These are phyloP conservation scores for Dryadula phaetusa DNA, from an alignment of 2,888 invertebrate genomes.

Conservation along the genomic window DNA sequence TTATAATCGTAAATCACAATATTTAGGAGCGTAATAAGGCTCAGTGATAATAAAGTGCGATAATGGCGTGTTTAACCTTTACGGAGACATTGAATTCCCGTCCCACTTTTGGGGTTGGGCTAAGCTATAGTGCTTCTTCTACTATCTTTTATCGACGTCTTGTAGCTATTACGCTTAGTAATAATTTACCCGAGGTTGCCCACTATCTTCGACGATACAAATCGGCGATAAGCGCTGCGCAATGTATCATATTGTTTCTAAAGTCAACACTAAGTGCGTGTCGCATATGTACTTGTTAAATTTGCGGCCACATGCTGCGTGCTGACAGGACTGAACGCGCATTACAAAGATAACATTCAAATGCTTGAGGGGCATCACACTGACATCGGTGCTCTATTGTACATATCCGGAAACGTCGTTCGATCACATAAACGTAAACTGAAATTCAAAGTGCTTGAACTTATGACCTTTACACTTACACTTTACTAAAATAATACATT, in stretches of 20 bases:
- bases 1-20: conserved; percentile 34
- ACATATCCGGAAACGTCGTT: conserved; percentile 60
- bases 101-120: conserved; percentile 38
- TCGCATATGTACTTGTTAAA: conserved; percentile 73
- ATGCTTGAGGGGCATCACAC: conserved; percentile 52
- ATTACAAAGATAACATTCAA: conserved; percentile 54
- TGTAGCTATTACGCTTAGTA: conserved; percentile 46
- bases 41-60: conserved; percentile 33
- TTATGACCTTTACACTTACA: conserved; percentile 36
- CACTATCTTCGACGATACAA: conserved; percentile 47
- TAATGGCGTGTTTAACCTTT: conserved; percentile 43
- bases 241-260: conserved; percentile 68
- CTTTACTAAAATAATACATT: conserved; percentile 20
- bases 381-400: conserved; percentile 57
- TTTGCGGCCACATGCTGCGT: conserved; percentile 69
- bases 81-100: conserved; percentile 38
- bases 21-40: conserved; percentile 32
- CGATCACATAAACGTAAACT: conserved; percentile 46
- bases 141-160: conserved; percentile 41
- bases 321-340: conserved; percentile 47
- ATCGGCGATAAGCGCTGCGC: conserved; percentile 47
- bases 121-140: conserved; percentile 33
- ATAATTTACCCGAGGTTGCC: conserved; percentile 42
- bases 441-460: conserved; percentile 40
- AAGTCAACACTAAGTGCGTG: conserved; percentile 52